Percentiles rank a stretch among this genome's conserved stretches.
Conservation (phyloP, 2,113 vertebrate species). For the Entomyzon cyanotis region DNA sequence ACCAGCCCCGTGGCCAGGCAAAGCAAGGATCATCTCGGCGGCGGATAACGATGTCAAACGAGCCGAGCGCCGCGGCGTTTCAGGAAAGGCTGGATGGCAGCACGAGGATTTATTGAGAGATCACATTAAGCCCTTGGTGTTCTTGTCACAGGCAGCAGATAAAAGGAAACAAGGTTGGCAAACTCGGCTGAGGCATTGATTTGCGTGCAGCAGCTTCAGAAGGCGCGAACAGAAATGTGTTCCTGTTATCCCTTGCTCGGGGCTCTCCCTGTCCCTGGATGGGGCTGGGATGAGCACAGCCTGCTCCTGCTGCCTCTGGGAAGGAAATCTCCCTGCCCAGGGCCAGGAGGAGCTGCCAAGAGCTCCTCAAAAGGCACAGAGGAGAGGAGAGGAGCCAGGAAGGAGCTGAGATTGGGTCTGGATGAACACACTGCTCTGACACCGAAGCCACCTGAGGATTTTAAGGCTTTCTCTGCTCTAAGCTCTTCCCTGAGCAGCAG, state of each 20-base stretch:
- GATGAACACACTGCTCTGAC: rapidly evolving
- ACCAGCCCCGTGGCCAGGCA: background rate
- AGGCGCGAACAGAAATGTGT: rapidly evolving
- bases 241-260: background rate
- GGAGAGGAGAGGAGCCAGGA: background rate
- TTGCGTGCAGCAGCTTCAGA: background rate
- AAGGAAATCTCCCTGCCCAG: background rate
- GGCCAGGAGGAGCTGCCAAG: background rate
- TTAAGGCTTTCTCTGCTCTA: background rate
- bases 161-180: conserved; percentile 26
- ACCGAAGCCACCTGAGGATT: background rate
- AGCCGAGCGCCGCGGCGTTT: background rate
- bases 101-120: background rate
- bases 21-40: background rate
- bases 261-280: background rate
- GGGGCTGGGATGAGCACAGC: background rate
- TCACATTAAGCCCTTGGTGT: background rate
- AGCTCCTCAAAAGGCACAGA: background rate
- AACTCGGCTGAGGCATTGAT: background rate
- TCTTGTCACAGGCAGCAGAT: background rate
- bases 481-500: background rate
- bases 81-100: background rate
- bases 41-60: background rate
- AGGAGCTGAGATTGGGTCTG: rapidly evolving
- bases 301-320: background rate